These are phyloP conservation scores for Grantiella picta DNA, from an alignment of 2,113 vertebrate species.

Conservation along the genomic window DNA sequence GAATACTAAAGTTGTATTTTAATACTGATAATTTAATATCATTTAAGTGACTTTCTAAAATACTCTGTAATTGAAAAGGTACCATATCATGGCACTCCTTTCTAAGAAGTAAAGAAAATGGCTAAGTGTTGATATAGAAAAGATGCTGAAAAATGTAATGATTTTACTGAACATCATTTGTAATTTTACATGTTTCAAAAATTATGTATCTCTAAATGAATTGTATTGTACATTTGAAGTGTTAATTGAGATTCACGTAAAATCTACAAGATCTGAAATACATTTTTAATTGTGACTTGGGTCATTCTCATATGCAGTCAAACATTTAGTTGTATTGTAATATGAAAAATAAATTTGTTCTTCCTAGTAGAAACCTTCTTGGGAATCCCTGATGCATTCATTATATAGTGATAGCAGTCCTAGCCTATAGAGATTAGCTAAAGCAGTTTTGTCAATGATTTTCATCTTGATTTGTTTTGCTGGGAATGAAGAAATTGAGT, in stretches of 20 bases:
- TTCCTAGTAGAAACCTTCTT: not conserved
- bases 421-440: not conserved
- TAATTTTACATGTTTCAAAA: not conserved
- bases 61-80: not conserved
- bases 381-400: rapidly evolving
- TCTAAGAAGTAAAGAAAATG: not conserved
- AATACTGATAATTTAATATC: not conserved
- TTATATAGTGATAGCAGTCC: not conserved
- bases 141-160: not conserved
- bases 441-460: not conserved
- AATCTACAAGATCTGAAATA: not conserved
- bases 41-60: not conserved
- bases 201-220: not conserved
- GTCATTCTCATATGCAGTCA: not conserved
- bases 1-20: not conserved
- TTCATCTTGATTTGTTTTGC: not conserved
- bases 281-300: not conserved
- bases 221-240: not conserved
- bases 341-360: not conserved
- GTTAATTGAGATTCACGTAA: not conserved
- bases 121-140: not conserved
- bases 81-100: not conserved
- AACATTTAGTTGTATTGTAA: not conserved
- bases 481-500: not conserved
- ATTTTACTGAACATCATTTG: not conserved